Evolutionary conservation across 2,113 vertebrate species (phyloP), one percentile per base, ranked within the genome.

Genomic region (Caretta caretta): DNA sequence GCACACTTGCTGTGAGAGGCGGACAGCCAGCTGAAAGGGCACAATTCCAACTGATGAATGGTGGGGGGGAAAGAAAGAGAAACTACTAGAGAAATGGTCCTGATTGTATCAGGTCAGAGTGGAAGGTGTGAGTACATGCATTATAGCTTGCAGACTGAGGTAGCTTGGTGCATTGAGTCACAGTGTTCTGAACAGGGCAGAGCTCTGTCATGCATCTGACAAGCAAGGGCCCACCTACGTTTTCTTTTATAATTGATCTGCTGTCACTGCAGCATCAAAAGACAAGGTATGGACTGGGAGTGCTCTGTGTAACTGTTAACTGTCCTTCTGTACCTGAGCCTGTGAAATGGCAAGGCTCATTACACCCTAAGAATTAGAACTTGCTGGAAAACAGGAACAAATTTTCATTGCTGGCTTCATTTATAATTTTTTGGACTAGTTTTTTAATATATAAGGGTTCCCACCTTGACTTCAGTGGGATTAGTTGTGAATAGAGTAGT

Each of bases 341-440:
- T 31, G 10, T 29, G 57, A 65, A 78, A 81, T 83, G 75, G 19
- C 27, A 57, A 72, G 6, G 8, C 53, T 95, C 54, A 16, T 83
- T 81, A 81, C 83, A 83, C 42, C 85, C 81, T 25, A 54, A 49
- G 35, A 62, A 88, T 84, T 78, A 50, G 19, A 87, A 56, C 3
- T 53, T 38, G 10, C 6, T 78, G 14, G 35, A 76, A 86, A 83
- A 35, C 46, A 86, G 5, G 31, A 89, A 69, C 24, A 24, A 4
- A 1, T 13, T 2, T 10, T 85, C 65, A 91, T 31, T 46, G 57
- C 31, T 50, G n/a, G 17, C 0, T 76, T 93, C 86, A 5, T 27
- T 89, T 94, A n/a, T 90, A 75, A 7, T 54, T 65, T 96, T 96
- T 90, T 86, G 84, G 80, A 29, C 76, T 0, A 54, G 42, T 56